Evolutionary conservation across 2,888 invertebrate species (phyloP), one percentile per base, ranked within the genome.

Genomic region (Conomelus anceps): DNA sequence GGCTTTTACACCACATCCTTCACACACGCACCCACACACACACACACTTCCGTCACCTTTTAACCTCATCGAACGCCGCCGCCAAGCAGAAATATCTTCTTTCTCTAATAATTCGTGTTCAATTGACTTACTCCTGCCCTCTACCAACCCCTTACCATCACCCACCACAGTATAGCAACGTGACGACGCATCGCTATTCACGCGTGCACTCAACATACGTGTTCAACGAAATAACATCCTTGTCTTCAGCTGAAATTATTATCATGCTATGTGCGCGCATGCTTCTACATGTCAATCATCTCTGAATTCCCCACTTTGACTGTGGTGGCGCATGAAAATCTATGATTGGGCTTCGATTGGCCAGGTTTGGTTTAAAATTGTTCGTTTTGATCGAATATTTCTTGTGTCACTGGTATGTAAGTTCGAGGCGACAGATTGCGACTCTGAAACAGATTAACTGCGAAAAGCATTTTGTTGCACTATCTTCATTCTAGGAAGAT

Each of bases 161-260:
- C 88, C 89, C 88, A 6, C 85, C 24, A 20, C 20, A 7, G 0
- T 1, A 1, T n/a, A 4, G 3, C 63, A 4, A n/a, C n/a, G n/a
- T 63, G n/a, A n/a, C n/a, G 63, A 63, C 63, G 63, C n/a, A n/a
- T 63, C 88, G 23, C 88, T 84, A 85, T 88, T 17, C 88, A 88
- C 88, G 84, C 86, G 87, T 88, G 89, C 88, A 89, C 88, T 86
- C 88, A 88, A 89, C 88, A 89, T 88, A 89, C 89, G 86, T 89
- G 63, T 63, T 63, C n/a, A n/a, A 63, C n/a, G n/a, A 13, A 63
- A 63, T n/a, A 63, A 63, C 63, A 63, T 63, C n/a, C n/a, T 63
- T 20, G 20, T 63, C 63, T 63, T 13, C 63, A 20, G 7, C 63
- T 13, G 63, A 63, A 63, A 63, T 63, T 63, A 63, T 63, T 63